These are phyloP conservation scores for Cydia strobilella DNA, from an alignment of 1,140 invertebrate species.

Conservation along the genomic window DNA sequence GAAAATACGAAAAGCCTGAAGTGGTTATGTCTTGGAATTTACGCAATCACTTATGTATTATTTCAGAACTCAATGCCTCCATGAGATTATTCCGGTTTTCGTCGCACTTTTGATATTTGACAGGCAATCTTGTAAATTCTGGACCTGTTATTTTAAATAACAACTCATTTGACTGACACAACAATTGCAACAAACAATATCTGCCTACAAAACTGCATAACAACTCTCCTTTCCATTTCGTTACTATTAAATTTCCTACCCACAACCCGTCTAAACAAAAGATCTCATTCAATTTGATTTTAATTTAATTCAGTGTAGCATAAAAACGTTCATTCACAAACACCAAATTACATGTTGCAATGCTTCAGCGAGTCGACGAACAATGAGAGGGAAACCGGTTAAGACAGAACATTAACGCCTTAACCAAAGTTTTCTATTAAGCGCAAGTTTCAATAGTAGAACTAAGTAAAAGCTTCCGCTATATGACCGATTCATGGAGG, in stretches of 20 bases:
- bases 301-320: conserved; percentile 31
- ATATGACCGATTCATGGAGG: no score
- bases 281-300: conserved; percentile 27
- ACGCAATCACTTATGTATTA: no score
- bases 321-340: conserved; percentile 33
- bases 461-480: no score
- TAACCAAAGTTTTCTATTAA: neutral
- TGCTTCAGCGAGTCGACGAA: conserved; percentile 18
- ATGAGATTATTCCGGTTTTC: no score
- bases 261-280: conserved; percentile 29
- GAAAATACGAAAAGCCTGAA: no score
- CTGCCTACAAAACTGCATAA: neutral
- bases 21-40: no score
- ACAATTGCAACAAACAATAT: neutral
- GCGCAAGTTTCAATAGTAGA: no score
- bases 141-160: no score
- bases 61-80: no score
- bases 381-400: conserved; percentile 30
- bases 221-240: conserved; percentile 16
- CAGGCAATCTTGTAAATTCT: no score
- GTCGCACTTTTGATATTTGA: no score
- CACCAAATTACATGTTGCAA: conserved; percentile 30
- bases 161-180: no score
- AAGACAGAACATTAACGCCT: neutral
- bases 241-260: conserved; percentile 23